Conservation (phyloP, 2,113 vertebrate genomes). For the Acinonyx jubatus region DNA sequence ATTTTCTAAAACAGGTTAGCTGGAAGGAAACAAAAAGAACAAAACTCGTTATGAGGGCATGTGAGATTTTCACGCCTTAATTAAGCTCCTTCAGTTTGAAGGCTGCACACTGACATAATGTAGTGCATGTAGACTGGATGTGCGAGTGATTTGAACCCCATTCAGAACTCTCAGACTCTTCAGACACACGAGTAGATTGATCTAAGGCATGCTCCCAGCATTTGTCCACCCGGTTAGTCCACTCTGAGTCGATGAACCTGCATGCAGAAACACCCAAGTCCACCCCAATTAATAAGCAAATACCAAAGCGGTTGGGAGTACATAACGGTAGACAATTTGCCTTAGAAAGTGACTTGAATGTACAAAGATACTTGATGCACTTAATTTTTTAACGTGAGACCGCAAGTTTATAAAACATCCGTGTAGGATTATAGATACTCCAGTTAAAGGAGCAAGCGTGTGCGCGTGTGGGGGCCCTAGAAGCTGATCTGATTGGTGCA, state of each 20-base stretch:
- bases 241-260: slow-evolving; percentile 82
- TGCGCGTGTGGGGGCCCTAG: slow-evolving; percentile 76
- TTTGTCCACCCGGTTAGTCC: slow-evolving; percentile 75
- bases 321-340: slow-evolving; percentile 89
- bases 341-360: slow-evolving; percentile 98
- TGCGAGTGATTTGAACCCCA: slow-evolving; percentile 76
- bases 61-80: slow-evolving; percentile 80
- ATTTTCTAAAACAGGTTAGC: slow-evolving; percentile 78
- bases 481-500: slow-evolving; percentile 82
- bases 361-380: slow-evolving; percentile 92
- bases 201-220: slow-evolving; percentile 87
- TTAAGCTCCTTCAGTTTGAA: slow-evolving; percentile 80
- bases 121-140: slow-evolving; percentile 78
- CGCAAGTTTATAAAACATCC: slow-evolving; percentile 87
- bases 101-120: slow-evolving; percentile 76
- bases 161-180: slow-evolving; percentile 78
- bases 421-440: slow-evolving; percentile 85
- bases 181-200: slow-evolving; percentile 75
- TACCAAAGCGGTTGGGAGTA: slow-evolving; percentile 91
- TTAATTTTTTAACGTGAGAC: slow-evolving; percentile 89
- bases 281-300: slow-evolving; percentile 87
- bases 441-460: slow-evolving; percentile 79
- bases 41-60: slow-evolving; percentile 77
- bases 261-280: slow-evolving; percentile 84
- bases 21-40: slow-evolving; percentile 70